phyloP scores from a whole-genome alignment of 2,888 invertebrate species.

The Opisthograptis luteolata region DNA sequence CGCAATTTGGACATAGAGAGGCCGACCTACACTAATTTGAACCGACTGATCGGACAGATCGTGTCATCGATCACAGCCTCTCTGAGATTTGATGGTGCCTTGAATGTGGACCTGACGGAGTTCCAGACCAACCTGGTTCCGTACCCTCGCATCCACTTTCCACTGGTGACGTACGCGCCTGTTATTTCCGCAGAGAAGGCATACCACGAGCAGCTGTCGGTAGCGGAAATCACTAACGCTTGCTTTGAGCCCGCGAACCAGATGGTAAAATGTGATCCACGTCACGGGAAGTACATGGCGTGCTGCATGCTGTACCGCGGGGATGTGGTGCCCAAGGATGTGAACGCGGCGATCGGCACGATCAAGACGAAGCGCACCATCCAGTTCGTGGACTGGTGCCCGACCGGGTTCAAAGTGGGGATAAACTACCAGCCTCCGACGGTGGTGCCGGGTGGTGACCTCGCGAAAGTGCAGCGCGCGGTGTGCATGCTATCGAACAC shows the following conservation, averaged over 20 bases:
- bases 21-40: constrained; percentile 98
- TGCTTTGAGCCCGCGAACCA: constrained; percentile 98
- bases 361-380: constrained; percentile 97
- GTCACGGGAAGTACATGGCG: constrained; percentile 97
- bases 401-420: constrained; percentile 90
- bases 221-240: constrained; percentile 96
- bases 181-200: constrained; percentile 97
- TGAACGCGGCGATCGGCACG: constrained; percentile 95
- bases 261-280: constrained; percentile 96
- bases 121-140: constrained; percentile 97
- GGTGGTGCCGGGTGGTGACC: constrained; percentile 95
- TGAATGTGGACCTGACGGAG: constrained; percentile 96
- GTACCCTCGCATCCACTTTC: constrained; percentile 97
- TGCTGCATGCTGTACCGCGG: constrained; percentile 98
- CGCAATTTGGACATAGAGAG: constrained; percentile 97
- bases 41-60: constrained; percentile 97
- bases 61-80: constrained; percentile 97
- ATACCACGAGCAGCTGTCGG: constrained; percentile 95
- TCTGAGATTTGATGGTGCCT: constrained; percentile 94
- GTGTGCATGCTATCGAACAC: constrained; percentile 99
- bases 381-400: constrained; percentile 97
- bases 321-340: constrained; percentile 97
- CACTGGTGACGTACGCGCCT: constrained; percentile 95
- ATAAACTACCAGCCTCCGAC: constrained; percentile 95
- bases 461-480: constrained; percentile 96